Evolutionary conservation across 2,113 vertebrate species (phyloP).

Genomic region (Oriolus oriolus): DNA sequence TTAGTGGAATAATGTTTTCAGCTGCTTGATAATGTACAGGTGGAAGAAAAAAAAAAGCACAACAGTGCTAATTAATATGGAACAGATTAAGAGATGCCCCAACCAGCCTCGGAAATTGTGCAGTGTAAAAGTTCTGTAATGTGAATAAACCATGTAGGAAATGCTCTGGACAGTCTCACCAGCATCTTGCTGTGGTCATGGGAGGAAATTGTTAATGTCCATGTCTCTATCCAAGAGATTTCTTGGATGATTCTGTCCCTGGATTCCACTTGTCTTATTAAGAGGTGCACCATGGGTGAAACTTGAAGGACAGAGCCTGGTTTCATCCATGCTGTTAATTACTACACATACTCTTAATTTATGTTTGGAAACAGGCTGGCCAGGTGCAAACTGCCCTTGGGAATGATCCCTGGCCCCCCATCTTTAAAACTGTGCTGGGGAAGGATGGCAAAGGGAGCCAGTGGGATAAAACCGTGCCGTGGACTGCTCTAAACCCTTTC

Average conservation of each 20-base stretch:
- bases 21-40: background rate
- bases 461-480: background rate
- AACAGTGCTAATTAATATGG: background rate
- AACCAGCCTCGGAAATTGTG: background rate
- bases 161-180: background rate
- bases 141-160: background rate
- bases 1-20: conserved; percentile 12
- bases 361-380: background rate
- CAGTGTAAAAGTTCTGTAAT: background rate
- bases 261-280: background rate
- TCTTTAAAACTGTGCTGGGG: background rate
- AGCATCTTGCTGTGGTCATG: background rate
- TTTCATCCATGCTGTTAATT: background rate
- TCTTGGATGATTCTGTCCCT: background rate
- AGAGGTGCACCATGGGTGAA: background rate
- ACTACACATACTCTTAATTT: background rate
- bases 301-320: background rate
- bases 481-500: background rate
- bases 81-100: background rate
- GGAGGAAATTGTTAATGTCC: background rate
- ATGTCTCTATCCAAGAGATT: background rate
- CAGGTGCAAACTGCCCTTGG: background rate
- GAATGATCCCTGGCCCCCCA: fast-evolving
- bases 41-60: background rate
- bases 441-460: background rate